These are phyloP conservation scores for Peromyscus aztecus DNA, from an alignment of 2,797 vertebrate genomes.

Conservation along the genomic window DNA sequence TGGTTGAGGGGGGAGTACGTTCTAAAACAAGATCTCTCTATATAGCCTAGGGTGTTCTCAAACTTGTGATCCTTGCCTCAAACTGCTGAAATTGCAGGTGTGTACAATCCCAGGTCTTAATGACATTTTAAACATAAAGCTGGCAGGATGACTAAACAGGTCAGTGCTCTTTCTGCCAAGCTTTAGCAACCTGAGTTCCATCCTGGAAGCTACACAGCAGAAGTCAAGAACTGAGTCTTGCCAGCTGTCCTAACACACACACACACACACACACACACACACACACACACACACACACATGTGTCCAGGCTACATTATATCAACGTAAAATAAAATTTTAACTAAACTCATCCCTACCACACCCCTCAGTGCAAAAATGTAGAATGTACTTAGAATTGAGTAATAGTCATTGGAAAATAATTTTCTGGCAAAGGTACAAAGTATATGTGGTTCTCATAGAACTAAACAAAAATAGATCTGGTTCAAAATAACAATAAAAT, in stretches of 20 bases:
- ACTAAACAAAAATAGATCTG: constrained; percentile 87
- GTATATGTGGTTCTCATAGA: constrained; percentile 88
- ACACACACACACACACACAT: background rate
- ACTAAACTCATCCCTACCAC: constrained; percentile 25
- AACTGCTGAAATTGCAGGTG: background rate
- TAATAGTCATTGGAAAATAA: constrained; percentile 83
- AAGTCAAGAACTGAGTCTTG: background rate
- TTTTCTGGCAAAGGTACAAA: constrained; percentile 84
- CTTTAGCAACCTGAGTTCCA: background rate
- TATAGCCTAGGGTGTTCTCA: background rate
- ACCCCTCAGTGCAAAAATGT: constrained; percentile 53
- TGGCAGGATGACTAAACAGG: background rate
- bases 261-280: background rate
- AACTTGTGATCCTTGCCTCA: background rate
- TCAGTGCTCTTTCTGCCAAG: background rate
- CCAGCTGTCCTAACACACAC: background rate
- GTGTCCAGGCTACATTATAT: background rate
- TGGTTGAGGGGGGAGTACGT: background rate
- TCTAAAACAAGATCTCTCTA: background rate
- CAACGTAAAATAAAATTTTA: constrained; percentile 44
- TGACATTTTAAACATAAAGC: background rate
- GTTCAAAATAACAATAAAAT: constrained; percentile 85
- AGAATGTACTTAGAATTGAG: constrained; percentile 81
- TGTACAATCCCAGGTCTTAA: background rate
- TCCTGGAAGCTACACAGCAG: background rate